Evolutionary conservation across 2,888 invertebrate species (phyloP).

Genomic region (Mesochorus sp.): DNA sequence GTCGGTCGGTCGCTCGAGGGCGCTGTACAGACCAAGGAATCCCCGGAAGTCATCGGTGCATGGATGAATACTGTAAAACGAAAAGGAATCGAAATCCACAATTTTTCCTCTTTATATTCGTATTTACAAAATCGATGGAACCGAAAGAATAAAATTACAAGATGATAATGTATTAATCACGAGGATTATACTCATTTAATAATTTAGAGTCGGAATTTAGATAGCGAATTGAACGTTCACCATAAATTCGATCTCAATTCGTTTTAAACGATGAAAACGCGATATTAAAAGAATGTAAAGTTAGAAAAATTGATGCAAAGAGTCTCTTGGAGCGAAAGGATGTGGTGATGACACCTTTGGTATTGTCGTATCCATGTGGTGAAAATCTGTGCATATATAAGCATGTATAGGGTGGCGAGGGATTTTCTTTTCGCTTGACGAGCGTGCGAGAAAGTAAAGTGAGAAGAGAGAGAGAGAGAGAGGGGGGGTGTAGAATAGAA

Average conservation of each 20-base stretch:
- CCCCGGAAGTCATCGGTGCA: conserved; percentile 53
- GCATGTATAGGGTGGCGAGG: conserved; percentile 13
- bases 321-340: conserved; percentile 41
- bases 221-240: conserved; percentile 11
- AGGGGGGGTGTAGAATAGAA: conserved; percentile 7
- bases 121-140: no score
- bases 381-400: conserved; percentile 6
- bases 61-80: conserved; percentile 12
- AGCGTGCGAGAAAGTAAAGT: conserved; percentile 37
- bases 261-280: conserved; percentile 7
- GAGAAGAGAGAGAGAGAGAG: conserved; percentile 14
- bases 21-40: conserved; percentile 56
- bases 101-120: no score
- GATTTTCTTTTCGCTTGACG: conserved; percentile 39
- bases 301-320: conserved; percentile 45
- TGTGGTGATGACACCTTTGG: conserved; percentile 31
- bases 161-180: no score
- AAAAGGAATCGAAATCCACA: conserved; percentile 15
- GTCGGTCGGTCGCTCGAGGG: conserved; percentile 44
- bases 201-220: no score
- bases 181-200: no score
- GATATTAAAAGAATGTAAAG: conserved; percentile 24
- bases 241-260: not conserved
- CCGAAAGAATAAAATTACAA: no score
- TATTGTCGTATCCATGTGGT: not conserved